Evolutionary conservation across 2,888 invertebrate species (phyloP).

Genomic region (Himalopsyche kuldschensis): DNA sequence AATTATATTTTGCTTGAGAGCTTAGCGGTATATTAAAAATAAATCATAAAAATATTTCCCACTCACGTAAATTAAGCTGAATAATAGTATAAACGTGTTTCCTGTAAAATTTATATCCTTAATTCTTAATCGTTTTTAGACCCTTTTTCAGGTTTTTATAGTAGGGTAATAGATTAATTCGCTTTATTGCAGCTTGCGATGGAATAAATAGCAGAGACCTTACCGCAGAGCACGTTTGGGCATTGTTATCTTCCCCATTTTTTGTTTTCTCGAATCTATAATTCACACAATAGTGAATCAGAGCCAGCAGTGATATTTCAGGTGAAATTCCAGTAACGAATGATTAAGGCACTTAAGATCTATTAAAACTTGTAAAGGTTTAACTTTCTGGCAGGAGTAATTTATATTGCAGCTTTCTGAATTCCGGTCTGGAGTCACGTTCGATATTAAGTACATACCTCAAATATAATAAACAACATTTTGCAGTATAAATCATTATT

Average conservation of each 20-base stretch:
- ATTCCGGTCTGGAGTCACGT: no score
- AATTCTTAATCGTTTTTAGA: slow-evolving; percentile 6
- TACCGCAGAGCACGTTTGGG: not conserved
- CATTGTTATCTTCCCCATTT: slow-evolving; percentile 10
- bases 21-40: not conserved
- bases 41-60: not conserved
- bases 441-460: no score
- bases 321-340: not conserved
- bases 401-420: no score
- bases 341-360: not conserved
- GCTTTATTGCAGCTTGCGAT: slow-evolving; percentile 1
- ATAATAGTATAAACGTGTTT: not conserved
- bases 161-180: slow-evolving; percentile 7
- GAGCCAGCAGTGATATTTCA: not conserved
- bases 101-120: not conserved
- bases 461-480: no score
- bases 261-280: slow-evolving; percentile 6
- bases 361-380: no score
- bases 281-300: not conserved
- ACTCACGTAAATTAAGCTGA: not conserved
- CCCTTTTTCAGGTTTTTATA: not conserved
- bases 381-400: no score
- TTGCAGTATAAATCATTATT: no score
- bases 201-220: slow-evolving; percentile 1
- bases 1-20: not conserved